These are phyloP conservation scores for Saguinus midas DNA, from an alignment of 2,113 vertebrate species.

Conservation along the genomic window DNA sequence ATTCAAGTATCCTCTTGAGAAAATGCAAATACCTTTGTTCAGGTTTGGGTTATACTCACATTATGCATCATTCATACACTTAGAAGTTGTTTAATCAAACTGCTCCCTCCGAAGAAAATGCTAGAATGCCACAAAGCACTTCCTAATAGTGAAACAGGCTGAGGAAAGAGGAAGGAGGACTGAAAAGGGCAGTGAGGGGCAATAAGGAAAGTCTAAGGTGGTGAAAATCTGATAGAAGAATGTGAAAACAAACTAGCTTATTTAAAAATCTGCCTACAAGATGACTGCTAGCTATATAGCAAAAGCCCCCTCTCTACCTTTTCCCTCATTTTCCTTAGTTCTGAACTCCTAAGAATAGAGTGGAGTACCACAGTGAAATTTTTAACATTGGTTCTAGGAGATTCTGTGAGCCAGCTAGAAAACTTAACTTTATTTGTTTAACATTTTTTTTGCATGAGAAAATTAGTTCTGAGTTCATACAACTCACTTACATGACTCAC, in stretches of 20 bases:
- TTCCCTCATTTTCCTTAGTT: background rate
- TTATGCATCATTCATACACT: background rate
- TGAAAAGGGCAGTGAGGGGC: background rate
- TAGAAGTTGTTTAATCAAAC: background rate
- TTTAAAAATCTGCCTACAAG: background rate
- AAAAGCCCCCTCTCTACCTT: background rate
- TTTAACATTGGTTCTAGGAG: background rate
- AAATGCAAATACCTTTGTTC: background rate
- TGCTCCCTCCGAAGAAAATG: background rate
- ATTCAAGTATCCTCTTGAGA: background rate
- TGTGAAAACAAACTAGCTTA: background rate
- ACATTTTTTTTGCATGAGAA: background rate
- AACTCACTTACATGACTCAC: background rate
- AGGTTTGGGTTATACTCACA: background rate
- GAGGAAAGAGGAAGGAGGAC: too few relatives aligned
- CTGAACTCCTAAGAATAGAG: background rate
- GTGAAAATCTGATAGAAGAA: background rate
- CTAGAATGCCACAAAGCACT: background rate
- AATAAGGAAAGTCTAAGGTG: background rate
- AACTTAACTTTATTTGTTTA: constrained; percentile 24
- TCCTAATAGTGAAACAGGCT: background rate
- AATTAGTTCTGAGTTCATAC: background rate
- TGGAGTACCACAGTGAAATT: background rate
- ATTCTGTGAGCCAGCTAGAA: background rate
- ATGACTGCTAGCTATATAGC: background rate